Base-by-base conservation (phyloP, 2,888 invertebrate species). In the Silvanus unidentatus region DNA sequence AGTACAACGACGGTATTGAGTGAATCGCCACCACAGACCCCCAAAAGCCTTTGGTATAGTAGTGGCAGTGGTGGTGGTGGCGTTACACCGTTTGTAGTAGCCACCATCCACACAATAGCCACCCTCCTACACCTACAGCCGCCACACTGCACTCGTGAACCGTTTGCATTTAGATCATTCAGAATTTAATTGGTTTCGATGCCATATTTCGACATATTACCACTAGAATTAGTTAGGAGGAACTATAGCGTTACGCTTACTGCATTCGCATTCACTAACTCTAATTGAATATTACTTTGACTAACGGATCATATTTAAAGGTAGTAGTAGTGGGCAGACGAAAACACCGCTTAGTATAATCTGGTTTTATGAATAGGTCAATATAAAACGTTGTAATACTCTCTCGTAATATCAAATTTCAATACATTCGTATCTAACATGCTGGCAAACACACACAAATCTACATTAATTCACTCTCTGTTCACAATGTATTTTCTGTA, bases 131-230 rank as follows among this genome's bases (percentile, higher is more conserved):
- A 37, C 37, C 16, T 51, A 45, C 45, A 45, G 44, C 15, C 16
- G n/a, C 46, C 49, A 48, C 48, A 49, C 49, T 52, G 45, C 49
- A 45, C 47, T 47, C 46, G 54, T 53, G 53, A 57, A 59, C 57
- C 32, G 32, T 52, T 55, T 32, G 12, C 12, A 32, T 32, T 32
- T 32, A 32, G 55, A 63, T 61, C 63, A 60, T 65, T 63, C 62
- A 60, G 57, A 60, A 62, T 64, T 63, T 65, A 66, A 65, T 65
- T 67, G 65, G 57, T 66, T 64, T 57, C 59, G 59, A 57, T 65
- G 58, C 60, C 58, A 64, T 65, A 67, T 64, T 68, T 62, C 62
- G 57, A 54, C 57, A 58, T 59, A 62, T 60, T 61, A 58, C 58
- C 45, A 47, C 50, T 54, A 53, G 53, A 55, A 57, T 50, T 52